Conservation (phyloP, 1,140 invertebrate species). For the Helicoverpa armigera region DNA sequence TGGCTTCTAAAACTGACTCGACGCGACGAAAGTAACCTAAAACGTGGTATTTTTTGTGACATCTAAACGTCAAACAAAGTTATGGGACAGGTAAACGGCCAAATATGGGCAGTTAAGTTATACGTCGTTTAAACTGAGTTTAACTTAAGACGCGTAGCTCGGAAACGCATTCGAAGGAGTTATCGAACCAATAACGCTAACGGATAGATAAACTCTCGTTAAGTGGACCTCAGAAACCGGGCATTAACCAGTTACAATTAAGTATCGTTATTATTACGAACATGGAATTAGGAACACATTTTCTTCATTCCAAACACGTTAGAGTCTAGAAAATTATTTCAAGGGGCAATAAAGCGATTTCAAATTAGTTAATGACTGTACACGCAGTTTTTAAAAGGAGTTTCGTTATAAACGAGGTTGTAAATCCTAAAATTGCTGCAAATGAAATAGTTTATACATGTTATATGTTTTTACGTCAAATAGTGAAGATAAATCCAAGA, state of each 20-base stretch:
- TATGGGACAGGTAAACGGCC: too few relatives aligned
- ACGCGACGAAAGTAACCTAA: too few relatives aligned
- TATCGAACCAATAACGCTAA: too few relatives aligned
- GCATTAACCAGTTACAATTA: conserved; percentile 34
- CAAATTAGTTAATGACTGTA: conserved; percentile 10
- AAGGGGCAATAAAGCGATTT: conserved; percentile 29
- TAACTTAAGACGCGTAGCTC: too few relatives aligned
- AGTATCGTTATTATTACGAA: conserved; percentile 23
- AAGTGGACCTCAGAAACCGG: too few relatives aligned
- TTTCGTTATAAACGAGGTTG: conserved; percentile 13
- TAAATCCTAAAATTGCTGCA: conserved; percentile 21
- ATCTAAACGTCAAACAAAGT: too few relatives aligned
- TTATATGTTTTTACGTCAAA: conserved; percentile 1
- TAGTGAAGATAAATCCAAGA: conserved; percentile 1
- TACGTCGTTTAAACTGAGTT: too few relatives aligned
- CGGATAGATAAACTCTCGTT: too few relatives aligned
- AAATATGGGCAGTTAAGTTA: too few relatives aligned
- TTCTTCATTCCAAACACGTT: conserved; percentile 28
- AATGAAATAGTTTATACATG: not conserved
- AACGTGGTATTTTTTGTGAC: too few relatives aligned
- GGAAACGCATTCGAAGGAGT: too few relatives aligned
- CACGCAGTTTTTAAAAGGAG: not conserved
- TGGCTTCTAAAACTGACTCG: too few relatives aligned
- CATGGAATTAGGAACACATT: conserved; percentile 30
- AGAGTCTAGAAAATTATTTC: conserved; percentile 31